phyloP scores from a whole-genome alignment of 2,888 invertebrate genomes.

The Eledona agricola region DNA sequence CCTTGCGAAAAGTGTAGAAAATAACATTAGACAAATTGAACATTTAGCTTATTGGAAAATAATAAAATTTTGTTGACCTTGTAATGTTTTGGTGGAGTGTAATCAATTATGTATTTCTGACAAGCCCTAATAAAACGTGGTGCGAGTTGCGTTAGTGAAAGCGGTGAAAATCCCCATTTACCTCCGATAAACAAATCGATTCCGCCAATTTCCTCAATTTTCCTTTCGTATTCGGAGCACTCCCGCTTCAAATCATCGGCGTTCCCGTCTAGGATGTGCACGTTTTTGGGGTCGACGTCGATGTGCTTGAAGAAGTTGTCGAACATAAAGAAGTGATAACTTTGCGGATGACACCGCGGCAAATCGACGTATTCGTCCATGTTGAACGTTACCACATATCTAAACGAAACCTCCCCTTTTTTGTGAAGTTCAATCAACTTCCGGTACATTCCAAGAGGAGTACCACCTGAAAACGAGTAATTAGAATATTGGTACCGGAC shows the following conservation, averaged over 20 bases:
- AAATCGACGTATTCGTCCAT: conserved; percentile 98
- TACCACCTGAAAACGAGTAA: conserved; percentile 64
- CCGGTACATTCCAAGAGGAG: conserved; percentile 91
- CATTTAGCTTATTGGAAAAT: too few species aligned
- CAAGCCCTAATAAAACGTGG: neutral
- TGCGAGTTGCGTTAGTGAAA: neutral
- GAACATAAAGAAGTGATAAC: conserved; percentile 97
- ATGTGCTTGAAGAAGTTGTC: conserved; percentile 95
- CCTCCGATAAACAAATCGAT: conserved; percentile 92
- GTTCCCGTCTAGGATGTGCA: conserved; percentile 90
- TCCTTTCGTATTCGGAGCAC: conserved; percentile 81
- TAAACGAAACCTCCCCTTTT: conserved; percentile 86
- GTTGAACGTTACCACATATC: conserved; percentile 95
- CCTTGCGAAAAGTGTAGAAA: too few species aligned
- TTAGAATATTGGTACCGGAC: conserved; percentile 9
- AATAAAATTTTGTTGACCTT: too few species aligned
- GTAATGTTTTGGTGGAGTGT: too few species aligned
- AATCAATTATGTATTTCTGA: too few species aligned
- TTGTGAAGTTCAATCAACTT: conserved; percentile 86
- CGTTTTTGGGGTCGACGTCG: conserved; percentile 89
- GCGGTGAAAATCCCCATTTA: conserved; percentile 45
- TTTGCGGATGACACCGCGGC: conserved; percentile 89
- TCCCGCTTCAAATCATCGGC: conserved; percentile 81
- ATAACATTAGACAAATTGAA: too few species aligned
- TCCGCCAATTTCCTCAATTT: conserved; percentile 85